Evolutionary conservation across 2,113 vertebrate genomes (phyloP), one percentile per base, ranked within the genome.

Genomic region (Cyanocitta stelleri): DNA sequence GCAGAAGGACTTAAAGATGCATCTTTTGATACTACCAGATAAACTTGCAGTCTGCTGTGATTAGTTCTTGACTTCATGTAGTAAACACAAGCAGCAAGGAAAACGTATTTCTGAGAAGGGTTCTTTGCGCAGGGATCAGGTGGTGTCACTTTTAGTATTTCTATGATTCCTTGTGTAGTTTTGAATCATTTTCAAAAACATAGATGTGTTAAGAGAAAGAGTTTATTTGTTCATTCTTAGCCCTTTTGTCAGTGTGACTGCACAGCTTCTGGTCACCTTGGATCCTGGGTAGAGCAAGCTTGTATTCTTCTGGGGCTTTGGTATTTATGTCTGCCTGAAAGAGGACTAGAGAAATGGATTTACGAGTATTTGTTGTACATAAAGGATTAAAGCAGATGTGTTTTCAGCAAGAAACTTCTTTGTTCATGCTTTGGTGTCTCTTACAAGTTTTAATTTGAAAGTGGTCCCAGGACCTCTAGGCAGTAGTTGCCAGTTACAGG

Each of bases 271-370:
- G 59, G 7, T 41, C 10, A 33, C 29, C 23, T 55, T 63, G 27
- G 24, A 29, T 80, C 59, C 71, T 56, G 27, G 4, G 9, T 35
- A 18, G 33, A 56, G 29, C 18, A 29, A 73, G 29, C n/a, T 58
- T 0, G 0, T 67, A 5, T 54, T 59, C 16, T 20, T 69, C 32
- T 87, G 32, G 24, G 30, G 6, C 30, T 6, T 19, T 87, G 21
- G 3, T 75, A 39, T 74, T 82, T 74, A 13, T n/a, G 16, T 58
- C 56, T 90, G 26, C 48, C 48, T 59, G 12, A 35, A 79, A 75
- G 16, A 87, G 13, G 21, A 49, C 21, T 48, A 48, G n/a, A 78
- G 21, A 67, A 63, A 52, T 26, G 39, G 32, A 18, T 71, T 91
- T 66, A 37, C 2, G 6, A 66, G 2, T 43, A 9, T 75, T 66